phyloP scores from a whole-genome alignment of 2,888 invertebrate genomes.

The Xanthia togata region DNA sequence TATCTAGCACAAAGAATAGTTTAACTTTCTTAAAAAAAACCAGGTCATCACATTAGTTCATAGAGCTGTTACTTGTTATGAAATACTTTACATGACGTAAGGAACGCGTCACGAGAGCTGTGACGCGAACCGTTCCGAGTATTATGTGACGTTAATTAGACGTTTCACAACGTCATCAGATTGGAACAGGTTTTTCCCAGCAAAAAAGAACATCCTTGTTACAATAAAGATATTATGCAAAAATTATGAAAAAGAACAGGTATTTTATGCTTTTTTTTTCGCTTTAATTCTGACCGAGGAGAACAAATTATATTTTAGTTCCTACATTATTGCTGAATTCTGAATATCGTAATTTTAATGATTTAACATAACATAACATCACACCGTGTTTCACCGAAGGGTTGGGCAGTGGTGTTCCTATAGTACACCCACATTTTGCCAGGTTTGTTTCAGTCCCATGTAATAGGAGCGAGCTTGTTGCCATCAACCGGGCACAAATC shows the following conservation, averaged over 20 bases:
- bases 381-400: too few relatives aligned
- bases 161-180: constrained; percentile 22
- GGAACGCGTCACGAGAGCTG: constrained; percentile 17
- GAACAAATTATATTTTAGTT: not conserved
- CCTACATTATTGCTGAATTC: not conserved
- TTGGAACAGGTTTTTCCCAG: constrained; percentile 30
- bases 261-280: not conserved
- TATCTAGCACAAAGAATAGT: constrained; percentile 40
- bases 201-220: constrained; percentile 38
- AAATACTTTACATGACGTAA: constrained; percentile 52
- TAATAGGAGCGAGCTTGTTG: too few relatives aligned
- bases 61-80: constrained; percentile 32
- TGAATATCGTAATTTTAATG: too few relatives aligned
- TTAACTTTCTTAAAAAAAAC: constrained; percentile 60
- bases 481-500: too few relatives aligned
- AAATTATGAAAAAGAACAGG: constrained; percentile 4
- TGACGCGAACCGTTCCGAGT: constrained; percentile 43
- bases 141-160: constrained; percentile 49
- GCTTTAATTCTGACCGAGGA: too few relatives aligned
- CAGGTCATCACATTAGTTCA: constrained; percentile 41
- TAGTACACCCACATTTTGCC: too few relatives aligned
- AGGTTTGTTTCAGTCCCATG: too few relatives aligned
- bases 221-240: not conserved
- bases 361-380: too few relatives aligned
- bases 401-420: too few relatives aligned